phyloP scores from a whole-genome alignment of 2,797 vertebrate species.

The Botia almorhae region DNA sequence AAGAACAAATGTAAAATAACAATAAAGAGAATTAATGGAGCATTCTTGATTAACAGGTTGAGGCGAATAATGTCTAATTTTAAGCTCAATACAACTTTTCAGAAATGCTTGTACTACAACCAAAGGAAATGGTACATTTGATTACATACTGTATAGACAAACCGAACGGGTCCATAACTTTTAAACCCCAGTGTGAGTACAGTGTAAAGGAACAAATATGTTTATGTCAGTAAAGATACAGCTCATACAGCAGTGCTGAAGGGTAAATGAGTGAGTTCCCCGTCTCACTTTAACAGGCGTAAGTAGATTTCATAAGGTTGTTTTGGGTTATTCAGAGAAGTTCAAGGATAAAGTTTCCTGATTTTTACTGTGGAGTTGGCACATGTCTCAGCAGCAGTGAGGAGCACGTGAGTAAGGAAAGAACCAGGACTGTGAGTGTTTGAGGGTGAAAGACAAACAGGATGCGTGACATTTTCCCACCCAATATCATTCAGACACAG shows the following conservation, averaged over 20 bases:
- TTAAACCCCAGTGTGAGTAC: too few relatives aligned
- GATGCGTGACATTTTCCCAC: conserved; percentile 57
- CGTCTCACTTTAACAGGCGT: not conserved
- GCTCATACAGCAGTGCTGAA: not conserved
- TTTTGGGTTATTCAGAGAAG: not conserved
- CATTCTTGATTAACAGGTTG: not conserved
- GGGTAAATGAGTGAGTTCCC: not conserved
- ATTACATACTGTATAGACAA: not conserved
- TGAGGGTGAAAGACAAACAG: conserved; percentile 62
- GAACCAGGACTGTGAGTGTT: conserved; percentile 31
- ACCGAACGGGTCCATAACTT: not conserved
- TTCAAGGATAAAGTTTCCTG: conserved; percentile 14
- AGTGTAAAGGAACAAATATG: not conserved
- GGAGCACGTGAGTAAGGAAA: conserved; percentile 19
- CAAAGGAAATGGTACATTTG: not conserved
- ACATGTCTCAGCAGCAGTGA: not conserved
- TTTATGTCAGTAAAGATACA: not conserved
- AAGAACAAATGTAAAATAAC: not conserved
- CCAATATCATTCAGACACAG: conserved; percentile 49
- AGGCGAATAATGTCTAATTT: not conserved
- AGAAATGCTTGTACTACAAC: not conserved
- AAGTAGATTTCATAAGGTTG: not conserved
- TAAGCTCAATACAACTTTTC: not conserved
- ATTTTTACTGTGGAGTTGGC: conserved; percentile 21
- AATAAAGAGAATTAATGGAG: not conserved